phyloP scores from a whole-genome alignment of 1,140 invertebrate species.

The Pachyrhynchus sulphureomaculatus region DNA sequence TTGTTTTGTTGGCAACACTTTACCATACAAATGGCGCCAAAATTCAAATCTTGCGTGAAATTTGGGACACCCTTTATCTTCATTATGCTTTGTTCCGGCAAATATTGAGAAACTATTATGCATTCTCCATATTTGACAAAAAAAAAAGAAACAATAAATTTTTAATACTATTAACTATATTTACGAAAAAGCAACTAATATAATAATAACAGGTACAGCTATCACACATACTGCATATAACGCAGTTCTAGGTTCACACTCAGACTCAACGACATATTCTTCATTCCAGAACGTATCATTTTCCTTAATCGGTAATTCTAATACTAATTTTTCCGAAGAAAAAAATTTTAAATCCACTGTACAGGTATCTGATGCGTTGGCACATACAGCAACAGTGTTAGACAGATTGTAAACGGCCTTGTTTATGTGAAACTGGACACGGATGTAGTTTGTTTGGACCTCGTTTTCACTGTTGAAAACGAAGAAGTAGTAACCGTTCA shows the following conservation, averaged over 20 bases:
- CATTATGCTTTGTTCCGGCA: no score
- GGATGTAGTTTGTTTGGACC: slow-evolving; percentile 66
- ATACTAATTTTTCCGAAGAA: slow-evolving; percentile 65
- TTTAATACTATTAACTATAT: slow-evolving; percentile 1
- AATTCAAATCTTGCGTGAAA: no score
- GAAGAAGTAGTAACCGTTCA: slow-evolving; percentile 79
- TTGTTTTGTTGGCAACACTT: no score
- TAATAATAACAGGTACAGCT: slow-evolving; percentile 67
- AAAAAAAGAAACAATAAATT: not conserved
- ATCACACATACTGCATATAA: slow-evolving; percentile 71
- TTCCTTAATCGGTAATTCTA: slow-evolving; percentile 61
- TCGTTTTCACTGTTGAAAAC: slow-evolving; percentile 82
- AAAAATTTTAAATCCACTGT: slow-evolving; percentile 67
- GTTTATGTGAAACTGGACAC: slow-evolving; percentile 66
- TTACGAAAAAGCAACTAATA: slow-evolving; percentile 68
- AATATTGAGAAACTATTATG: no score
- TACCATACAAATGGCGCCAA: no score
- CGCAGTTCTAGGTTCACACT: slow-evolving; percentile 70
- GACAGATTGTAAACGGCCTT: slow-evolving; percentile 70
- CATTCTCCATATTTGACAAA: no score
- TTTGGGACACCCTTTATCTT: no score
- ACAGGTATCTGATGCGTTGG: slow-evolving; percentile 64
- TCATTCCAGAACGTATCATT: slow-evolving; percentile 71
- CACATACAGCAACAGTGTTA: slow-evolving; percentile 58
- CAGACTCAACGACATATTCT: slow-evolving; percentile 70